phyloP scores from a whole-genome alignment of 2,797 vertebrate species.

The Argentina silus region DNA sequence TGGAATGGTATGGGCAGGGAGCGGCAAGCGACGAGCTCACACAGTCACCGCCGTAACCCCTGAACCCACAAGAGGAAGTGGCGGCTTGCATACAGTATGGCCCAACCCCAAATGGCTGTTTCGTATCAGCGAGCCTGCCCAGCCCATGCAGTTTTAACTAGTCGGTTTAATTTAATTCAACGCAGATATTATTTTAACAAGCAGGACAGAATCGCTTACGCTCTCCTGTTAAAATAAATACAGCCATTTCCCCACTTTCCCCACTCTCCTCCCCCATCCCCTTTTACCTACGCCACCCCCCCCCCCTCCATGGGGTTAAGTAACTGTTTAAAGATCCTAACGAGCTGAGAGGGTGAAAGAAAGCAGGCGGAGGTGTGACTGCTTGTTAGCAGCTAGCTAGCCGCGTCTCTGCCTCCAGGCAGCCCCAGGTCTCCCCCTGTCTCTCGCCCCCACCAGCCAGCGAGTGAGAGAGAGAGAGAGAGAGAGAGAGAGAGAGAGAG shows the following conservation, averaged over 20 bases:
- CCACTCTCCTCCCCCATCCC: slow-evolving; percentile 2
- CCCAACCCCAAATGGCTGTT: slow-evolving; percentile 52
- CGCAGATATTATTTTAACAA: slow-evolving; percentile 67
- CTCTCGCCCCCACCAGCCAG: slow-evolving; percentile 49
- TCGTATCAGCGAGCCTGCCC: slow-evolving; percentile 54
- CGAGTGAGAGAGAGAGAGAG: slow-evolving; percentile 37
- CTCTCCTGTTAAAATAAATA: slow-evolving; percentile 58
- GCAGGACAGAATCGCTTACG: slow-evolving; percentile 50
- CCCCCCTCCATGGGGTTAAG: slow-evolving; percentile 51
- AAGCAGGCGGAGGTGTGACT: slow-evolving; percentile 64
- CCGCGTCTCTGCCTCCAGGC: not conserved
- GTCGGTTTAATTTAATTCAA: slow-evolving; percentile 66
- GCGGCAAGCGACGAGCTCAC: not conserved
- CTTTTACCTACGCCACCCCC: slow-evolving; percentile 1
- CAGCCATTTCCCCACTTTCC: slow-evolving; percentile 46
- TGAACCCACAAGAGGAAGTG: slow-evolving; percentile 57
- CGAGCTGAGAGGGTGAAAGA: slow-evolving; percentile 69
- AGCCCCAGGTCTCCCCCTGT: slow-evolving; percentile 25
- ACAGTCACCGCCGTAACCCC: slow-evolving; percentile 60
- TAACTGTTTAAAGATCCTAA: slow-evolving; percentile 73
- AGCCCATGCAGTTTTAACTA: slow-evolving; percentile 49
- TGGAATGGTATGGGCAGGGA: slow-evolving; percentile 53
- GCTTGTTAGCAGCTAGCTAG: slow-evolving; percentile 62
- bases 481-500: not conserved
- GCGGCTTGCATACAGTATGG: slow-evolving; percentile 40